Percentiles rank a stretch among this genome's conserved stretches.
Conservation (phyloP, 2,113 vertebrate genomes). For the Cottus gobio region DNA sequence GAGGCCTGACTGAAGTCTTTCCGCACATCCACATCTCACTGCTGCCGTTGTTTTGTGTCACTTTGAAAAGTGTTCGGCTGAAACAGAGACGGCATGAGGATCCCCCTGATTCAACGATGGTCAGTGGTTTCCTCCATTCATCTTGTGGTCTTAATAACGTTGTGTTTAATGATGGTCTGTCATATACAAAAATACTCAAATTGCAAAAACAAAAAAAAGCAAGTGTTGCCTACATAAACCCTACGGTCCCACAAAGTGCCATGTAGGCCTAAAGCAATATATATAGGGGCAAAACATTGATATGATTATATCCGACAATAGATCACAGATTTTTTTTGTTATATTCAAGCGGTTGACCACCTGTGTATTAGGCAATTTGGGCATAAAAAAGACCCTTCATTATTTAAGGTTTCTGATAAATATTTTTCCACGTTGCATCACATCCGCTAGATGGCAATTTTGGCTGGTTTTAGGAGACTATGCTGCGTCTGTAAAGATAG, state of each 20-base stretch:
- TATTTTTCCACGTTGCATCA: not conserved
- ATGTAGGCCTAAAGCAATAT: not conserved
- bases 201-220: not conserved
- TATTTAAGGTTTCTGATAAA: not conserved
- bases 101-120: not conserved
- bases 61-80: constrained; percentile 33
- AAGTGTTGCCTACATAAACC: not conserved
- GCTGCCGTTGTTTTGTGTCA: constrained; percentile 68
- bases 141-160: not conserved
- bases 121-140: not conserved
- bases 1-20: not conserved
- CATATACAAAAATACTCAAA: not conserved
- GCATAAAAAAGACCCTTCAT: not conserved
- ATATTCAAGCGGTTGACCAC: not conserved
- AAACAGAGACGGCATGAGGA: not conserved
- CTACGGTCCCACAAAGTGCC: not conserved
- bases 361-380: too few relatives aligned
- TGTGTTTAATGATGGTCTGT: not conserved
- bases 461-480: not conserved
- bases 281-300: not conserved
- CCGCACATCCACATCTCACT: not conserved
- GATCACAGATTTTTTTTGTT: not conserved
- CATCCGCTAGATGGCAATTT: not conserved
- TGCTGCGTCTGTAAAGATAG: not conserved
- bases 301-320: not conserved